Conservation (phyloP, 2,888 invertebrate genomes). For the Polylopha cassiicola region DNA sequence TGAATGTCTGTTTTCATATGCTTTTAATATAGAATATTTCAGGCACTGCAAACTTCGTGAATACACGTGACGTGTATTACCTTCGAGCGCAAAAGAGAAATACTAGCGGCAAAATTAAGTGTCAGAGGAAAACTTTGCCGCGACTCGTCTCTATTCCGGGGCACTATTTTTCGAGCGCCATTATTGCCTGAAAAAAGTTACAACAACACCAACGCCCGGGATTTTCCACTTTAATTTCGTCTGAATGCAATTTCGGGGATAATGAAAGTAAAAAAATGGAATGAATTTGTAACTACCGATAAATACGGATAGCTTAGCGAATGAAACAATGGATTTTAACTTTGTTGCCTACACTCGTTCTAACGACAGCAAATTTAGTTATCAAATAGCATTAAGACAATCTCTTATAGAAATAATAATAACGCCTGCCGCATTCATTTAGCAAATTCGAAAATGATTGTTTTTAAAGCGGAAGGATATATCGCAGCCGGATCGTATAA, state of each 20-base stretch:
- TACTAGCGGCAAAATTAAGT: conserved; percentile 44
- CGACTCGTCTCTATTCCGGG: conserved; percentile 37
- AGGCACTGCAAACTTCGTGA: conserved; percentile 7
- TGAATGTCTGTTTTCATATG: conserved; percentile 2
- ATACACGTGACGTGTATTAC: conserved; percentile 17
- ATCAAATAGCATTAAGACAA: too few relatives aligned
- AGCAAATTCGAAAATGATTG: too few relatives aligned
- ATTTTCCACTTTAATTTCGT: conserved; percentile 46
- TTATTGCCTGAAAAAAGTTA: conserved; percentile 44
- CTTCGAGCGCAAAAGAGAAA: conserved; percentile 26
- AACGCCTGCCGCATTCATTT: too few relatives aligned
- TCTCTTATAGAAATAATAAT: too few relatives aligned
- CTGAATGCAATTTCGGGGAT: conserved; percentile 38
- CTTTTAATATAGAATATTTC: conserved; percentile 10
- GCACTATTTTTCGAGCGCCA: conserved; percentile 38
- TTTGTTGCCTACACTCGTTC: conserved; percentile 1
- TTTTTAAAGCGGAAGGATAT: too few relatives aligned
- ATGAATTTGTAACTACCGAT: conserved; percentile 11
- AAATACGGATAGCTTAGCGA: conserved; percentile 9
- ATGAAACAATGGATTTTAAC: conserved; percentile 1
- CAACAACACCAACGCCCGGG: conserved; percentile 30
- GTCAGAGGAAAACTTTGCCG: conserved; percentile 40
- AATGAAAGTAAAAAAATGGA: conserved; percentile 30
- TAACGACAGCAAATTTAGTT: too few relatives aligned
- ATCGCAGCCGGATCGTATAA: too few relatives aligned